phyloP scores from a whole-genome alignment of 2,888 invertebrate genomes.

The Drosophila neutralis region DNA sequence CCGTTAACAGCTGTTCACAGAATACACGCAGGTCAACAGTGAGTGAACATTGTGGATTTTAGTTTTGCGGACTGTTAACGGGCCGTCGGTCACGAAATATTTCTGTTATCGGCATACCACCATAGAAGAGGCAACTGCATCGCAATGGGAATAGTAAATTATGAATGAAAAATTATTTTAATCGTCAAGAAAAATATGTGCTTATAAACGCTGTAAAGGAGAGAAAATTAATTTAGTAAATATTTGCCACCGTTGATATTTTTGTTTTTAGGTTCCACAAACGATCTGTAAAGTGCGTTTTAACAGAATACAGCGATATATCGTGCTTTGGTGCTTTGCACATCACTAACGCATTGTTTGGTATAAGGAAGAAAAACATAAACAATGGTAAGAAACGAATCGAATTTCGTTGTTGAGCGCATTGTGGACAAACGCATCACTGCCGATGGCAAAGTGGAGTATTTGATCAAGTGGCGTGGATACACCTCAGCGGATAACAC shows the following conservation, averaged over 20 bases:
- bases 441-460: slow-evolving; percentile 90
- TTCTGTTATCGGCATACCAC: neutral
- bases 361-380: slow-evolving; percentile 11
- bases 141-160: too few relatives aligned
- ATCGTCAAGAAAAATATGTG: neutral
- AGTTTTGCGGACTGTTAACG: neutral
- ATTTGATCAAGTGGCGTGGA: slow-evolving; percentile 91
- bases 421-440: slow-evolving; percentile 92
- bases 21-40: neutral
- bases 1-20: neutral
- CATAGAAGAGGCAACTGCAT: neutral
- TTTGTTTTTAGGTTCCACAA: neutral
- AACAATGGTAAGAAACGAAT: slow-evolving; percentile 84
- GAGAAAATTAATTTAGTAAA: neutral
- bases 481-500: slow-evolving; percentile 95
- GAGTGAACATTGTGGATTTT: neutral
- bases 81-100: neutral
- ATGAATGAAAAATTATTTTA: neutral
- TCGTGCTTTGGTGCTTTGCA: neutral
- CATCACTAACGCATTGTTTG: slow-evolving; percentile 17
- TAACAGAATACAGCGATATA: slow-evolving; percentile 10
- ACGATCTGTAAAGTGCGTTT: neutral
- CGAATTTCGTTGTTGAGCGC: slow-evolving; percentile 95
- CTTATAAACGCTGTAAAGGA: neutral
- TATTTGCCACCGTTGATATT: neutral